Percentiles rank a stretch among this genome's conserved stretches.
Conservation (phyloP, 2,888 invertebrate species). For the Camponotus fellah region DNA sequence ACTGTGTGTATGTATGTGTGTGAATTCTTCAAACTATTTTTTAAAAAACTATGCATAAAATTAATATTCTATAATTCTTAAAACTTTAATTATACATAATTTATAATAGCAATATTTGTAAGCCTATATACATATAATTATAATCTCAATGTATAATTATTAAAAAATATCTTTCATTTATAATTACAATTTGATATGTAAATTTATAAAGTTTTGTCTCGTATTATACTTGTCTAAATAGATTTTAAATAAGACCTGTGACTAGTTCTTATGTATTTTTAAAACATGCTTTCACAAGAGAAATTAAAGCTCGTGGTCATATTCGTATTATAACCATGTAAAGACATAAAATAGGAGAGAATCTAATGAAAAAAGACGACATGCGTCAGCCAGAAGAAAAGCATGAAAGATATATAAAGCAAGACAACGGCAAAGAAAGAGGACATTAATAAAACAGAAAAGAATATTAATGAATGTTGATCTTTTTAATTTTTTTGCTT, state of each 20-base stretch:
- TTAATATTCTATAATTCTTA: background rate
- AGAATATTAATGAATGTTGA: constrained; percentile 44
- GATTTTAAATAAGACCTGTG: constrained; percentile 5
- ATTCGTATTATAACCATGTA: constrained; percentile 44
- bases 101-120: background rate
- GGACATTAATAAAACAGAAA: background rate
- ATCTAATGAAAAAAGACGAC: background rate
- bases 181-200: background rate
- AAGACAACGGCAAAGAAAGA: background rate
- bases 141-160: background rate
- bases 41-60: background rate
- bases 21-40: background rate
- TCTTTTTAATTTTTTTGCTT: constrained; percentile 41
- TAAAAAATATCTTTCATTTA: background rate
- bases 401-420: background rate
- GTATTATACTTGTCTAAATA: background rate
- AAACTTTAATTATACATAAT: background rate
- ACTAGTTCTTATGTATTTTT: background rate
- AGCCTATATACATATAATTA: too few species aligned
- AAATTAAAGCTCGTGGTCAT: background rate
- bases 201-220: background rate
- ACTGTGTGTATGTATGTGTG: background rate
- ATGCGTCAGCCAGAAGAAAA: constrained; percentile 20
- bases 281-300: background rate
- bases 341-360: constrained; percentile 1